phyloP scores from a whole-genome alignment of 1,140 invertebrate species.

The Drosophila rhopaloa region DNA sequence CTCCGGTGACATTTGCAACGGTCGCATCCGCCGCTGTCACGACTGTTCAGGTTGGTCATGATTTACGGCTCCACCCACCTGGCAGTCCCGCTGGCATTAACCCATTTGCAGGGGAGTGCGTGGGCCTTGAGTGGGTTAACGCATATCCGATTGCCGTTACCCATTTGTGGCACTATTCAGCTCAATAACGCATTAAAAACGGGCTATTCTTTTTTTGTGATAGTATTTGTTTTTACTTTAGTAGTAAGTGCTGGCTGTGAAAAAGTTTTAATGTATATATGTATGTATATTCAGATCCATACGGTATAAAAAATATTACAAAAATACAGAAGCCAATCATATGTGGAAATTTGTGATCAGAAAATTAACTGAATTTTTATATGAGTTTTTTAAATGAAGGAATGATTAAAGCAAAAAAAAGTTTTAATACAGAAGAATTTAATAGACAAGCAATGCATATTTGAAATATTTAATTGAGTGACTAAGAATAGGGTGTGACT shows the following conservation, averaged over 20 bases:
- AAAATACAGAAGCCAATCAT: not conserved
- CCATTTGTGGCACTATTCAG: slow-evolving; percentile 10
- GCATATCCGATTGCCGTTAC: slow-evolving; percentile 15
- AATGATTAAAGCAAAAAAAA: no score
- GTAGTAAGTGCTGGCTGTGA: not conserved
- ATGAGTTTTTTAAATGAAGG: no score
- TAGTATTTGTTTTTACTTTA: not conserved
- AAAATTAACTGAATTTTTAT: no score
- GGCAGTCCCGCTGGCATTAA: slow-evolving; percentile 22
- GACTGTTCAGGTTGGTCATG: slow-evolving; percentile 27
- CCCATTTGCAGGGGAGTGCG: slow-evolving; percentile 6
- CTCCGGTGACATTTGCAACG: slow-evolving; percentile 32
- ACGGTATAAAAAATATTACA: not conserved
- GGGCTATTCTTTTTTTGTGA: not conserved
- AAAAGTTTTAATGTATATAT: not conserved
- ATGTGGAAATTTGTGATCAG: no score
- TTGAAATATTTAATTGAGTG: no score
- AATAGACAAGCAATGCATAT: no score
- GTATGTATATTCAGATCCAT: not conserved
- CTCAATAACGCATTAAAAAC: slow-evolving; percentile 27
- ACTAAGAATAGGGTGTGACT: no score
- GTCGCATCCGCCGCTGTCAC: slow-evolving; percentile 36
- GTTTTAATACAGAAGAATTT: no score
- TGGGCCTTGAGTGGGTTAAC: slow-evolving; percentile 17
- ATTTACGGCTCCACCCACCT: slow-evolving; percentile 33